Conservation (phyloP, 2,888 invertebrate species). For the Thyatira batis region DNA sequence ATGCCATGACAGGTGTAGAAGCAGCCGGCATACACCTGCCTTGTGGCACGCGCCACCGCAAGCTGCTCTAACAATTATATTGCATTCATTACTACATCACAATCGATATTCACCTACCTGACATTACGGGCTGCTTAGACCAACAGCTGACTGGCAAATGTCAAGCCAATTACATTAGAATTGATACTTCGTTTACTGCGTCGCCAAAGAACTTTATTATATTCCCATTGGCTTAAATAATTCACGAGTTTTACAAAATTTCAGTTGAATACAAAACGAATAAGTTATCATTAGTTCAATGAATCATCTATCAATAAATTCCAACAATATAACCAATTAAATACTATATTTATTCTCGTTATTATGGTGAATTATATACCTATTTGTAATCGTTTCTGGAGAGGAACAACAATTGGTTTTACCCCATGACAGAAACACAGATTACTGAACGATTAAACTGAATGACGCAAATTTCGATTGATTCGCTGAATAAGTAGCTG, state of each 20-base stretch:
- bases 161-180: conserved; percentile 37
- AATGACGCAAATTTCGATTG: conserved; percentile 2
- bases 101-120: conserved; percentile 45
- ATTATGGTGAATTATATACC: neutral
- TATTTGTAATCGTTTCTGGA: neutral
- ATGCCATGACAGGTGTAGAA: conserved; percentile 75
- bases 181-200: too few species aligned
- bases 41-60: conserved; percentile 70
- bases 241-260: too few species aligned
- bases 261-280: conserved; percentile 38
- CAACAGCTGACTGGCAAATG: conserved; percentile 54
- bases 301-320: conserved; percentile 31
- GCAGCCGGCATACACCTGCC: conserved; percentile 77
- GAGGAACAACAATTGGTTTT: neutral
- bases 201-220: too few species aligned
- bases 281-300: too few species aligned
- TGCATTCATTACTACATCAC: conserved; percentile 53
- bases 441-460: neutral
- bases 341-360: neutral
- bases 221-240: too few species aligned
- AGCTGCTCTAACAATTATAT: conserved; percentile 70
- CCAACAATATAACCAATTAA: conserved; percentile 26
- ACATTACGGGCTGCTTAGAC: conserved; percentile 39
- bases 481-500: conserved; percentile 9
- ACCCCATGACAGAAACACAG: neutral